These are phyloP conservation scores for Probaryconus sp. DNA, from an alignment of 1,140 invertebrate genomes.

Conservation along the genomic window DNA sequence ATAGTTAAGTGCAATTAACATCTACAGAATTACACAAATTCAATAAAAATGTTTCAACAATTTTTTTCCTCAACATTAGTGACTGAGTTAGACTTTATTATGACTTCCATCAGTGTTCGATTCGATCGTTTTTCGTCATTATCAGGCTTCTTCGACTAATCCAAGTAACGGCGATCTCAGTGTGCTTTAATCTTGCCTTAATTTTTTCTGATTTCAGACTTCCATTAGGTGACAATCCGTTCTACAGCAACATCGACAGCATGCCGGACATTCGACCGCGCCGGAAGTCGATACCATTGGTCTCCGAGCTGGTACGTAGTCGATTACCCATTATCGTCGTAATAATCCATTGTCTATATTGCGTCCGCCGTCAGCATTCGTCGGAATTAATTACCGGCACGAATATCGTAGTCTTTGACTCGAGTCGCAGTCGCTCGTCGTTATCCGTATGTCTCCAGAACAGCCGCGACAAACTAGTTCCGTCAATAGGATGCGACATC, in stretches of 20 bases:
- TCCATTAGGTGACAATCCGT: constrained; percentile 94
- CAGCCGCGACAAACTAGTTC: constrained; percentile 28
- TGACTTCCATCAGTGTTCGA: no score
- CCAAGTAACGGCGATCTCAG: no score
- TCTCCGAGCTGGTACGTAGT: constrained; percentile 97
- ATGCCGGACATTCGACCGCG: constrained; percentile 98
- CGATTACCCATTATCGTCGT: constrained; percentile 67
- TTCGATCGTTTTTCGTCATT: no score
- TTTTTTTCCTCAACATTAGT: no score
- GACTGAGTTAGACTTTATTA: no score
- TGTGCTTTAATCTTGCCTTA: constrained; percentile 27
- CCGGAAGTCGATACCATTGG: constrained; percentile 97
- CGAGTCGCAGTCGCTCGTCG: constrained; percentile 47
- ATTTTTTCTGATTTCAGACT: constrained; percentile 81
- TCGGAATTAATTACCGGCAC: constrained; percentile 65
- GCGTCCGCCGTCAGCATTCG: constrained; percentile 63
- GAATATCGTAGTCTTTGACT: constrained; percentile 52
- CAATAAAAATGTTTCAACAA: no score
- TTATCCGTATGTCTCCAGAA: constrained; percentile 37
- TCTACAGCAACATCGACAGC: constrained; percentile 99
- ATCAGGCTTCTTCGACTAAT: no score
- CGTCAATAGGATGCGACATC: constrained; percentile 35
- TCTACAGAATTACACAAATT: no score
- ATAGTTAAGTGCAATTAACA: no score
- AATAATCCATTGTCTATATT: constrained; percentile 61